Base-by-base conservation (phyloP, 2,113 vertebrate genomes). In the Poeciliopsis occidentalis region DNA sequence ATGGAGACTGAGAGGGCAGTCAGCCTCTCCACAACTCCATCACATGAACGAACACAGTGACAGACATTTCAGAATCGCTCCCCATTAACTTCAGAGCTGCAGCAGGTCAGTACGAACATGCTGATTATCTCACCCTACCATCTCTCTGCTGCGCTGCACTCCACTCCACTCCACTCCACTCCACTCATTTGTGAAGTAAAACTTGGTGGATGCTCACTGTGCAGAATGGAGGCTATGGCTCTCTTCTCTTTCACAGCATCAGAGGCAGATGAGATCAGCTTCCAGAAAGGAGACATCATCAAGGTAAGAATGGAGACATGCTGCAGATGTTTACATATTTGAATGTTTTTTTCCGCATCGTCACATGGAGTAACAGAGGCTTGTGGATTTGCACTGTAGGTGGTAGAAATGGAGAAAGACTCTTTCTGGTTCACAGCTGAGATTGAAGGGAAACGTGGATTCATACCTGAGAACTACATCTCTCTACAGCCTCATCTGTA, bases 341-440 rank as follows among this genome's bases (percentile, higher is more conserved):
- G n/a, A 13, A 17, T 10, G 54, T 11, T 17, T 67, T 29, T 61
- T n/a, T 44, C 11, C 68, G 60, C 32, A 27, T 75, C 65, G 71
- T n/a, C 15, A 27, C 3, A 11, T 11, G 32, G 63, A 32, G 32
- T 80, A 63, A 79, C 8, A 67, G 41, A 81, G 39, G 73, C 17
- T 11, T 79, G 67, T 78, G 39, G 51, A 26, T 85, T 75, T 81
- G 61, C 84, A 24, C 82, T 79, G 0, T 75, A 99, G 97, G 96
- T 99, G 89, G 95, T 95, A 78, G 98, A 98, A 87, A 98, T 97
- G 96, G 97, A 98, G 54, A 97, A 97, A 0, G 96, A 98, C 78
- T 96, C 96, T 81, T 97, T 96, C 85, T 99, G 97, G 98, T 95
- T 95, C 91, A 96, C 95, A 82, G 97, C 96, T 0, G 98, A 99